Base-by-base conservation (phyloP, 2,113 vertebrate genomes). In the Thamnaconus septentrionalis region DNA sequence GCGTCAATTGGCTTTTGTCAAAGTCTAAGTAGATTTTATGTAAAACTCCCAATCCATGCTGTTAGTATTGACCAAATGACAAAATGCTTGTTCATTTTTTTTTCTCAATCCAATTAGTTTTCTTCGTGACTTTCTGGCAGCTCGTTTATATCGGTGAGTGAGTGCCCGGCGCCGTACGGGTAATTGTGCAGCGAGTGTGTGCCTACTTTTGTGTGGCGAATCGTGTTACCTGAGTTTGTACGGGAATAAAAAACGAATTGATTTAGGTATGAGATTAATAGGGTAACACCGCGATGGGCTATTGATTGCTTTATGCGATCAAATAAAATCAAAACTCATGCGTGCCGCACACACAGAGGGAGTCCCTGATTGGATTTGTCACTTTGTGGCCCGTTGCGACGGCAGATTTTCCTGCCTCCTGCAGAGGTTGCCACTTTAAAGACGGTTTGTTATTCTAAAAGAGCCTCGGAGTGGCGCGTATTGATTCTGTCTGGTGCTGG, bases 131-230 rank as follows among this genome's bases (percentile, higher is more conserved):
- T 83, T 82, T 84, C 76, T 88, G 86, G 84, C 88, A 87, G 86
- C 86, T 89, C 84, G 78, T 89, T 89, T 84, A 89, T 87, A 87
- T 87, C 65, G 80, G 76, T 84, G 86, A 89, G 74, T 84, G 81
- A 87, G 83, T 79, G 74, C 72, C 76, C 49, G 3, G 44, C 69
- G 61, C 68, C 76, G 78, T 78, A 81, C 77, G 81, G 78, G 80
- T 85, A 86, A 87, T 85, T 82, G 84, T 81, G 84, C 80, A 78
- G 64, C 82, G 80, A 70, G 73, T 75, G 84, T 73, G 51, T 48
- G 57, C 60, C 68, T 52, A 61, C 61, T 56, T 66, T 76, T 84
- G 83, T 85, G 73, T 59, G 67, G 67, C 71, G 70, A 83, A 80
- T 80, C 65, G 59, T 75, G 70, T 79, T 88, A 82, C 83, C 77